Evolutionary conservation across 1,140 invertebrate genomes (phyloP), one percentile per base, ranked within the genome.

Genomic region (Ptiloglossa arizonensis): DNA sequence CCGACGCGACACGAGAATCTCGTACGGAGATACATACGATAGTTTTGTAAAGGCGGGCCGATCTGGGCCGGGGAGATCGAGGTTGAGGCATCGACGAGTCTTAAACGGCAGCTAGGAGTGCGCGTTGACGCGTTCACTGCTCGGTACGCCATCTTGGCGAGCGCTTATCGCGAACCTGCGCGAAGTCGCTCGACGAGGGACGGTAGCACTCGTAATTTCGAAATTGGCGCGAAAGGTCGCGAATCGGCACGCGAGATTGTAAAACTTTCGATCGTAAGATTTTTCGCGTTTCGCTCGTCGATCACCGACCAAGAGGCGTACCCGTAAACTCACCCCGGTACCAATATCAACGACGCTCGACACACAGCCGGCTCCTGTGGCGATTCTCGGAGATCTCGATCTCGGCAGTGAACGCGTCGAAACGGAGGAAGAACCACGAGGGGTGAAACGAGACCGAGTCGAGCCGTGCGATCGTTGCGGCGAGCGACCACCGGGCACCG

Each of bases 11-110:
- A 46, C 29, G 35, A 35, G 17, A 11, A 32, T 27, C 48, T 54
- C 35, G 8, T 2, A 41, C 41, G 41, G 59, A 68, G 35, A 72
- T 41, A 80, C 44, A 80, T 67, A 62, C 41, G 76, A 59, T 86
- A 85, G 70, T 86, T 86, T 86, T 85, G 75, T 85, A 85, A 84
- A 70, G 57, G 60, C 32, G 52, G 73, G 38, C 60, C 72, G 63
- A 67, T 57, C n/a, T 13, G 15, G 19, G 24, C 15, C 41, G 44
- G 17, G 57, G 24, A 27, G 19, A 54, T 48, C 54, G 38, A 50
- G 27, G 19, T n/a, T 46, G 56, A 19, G 38, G 54, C 15, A 73
- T 74, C 22, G 48, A 27, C n/a, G 46, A 27, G 5, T 50, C 27
- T 50, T 15, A 9, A 48, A 48, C 8, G 35, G 15, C 35, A 56